Percentiles rank a stretch among this genome's conserved stretches.
phyloP scores from a whole-genome alignment of 2,797 vertebrate genomes.

The Aerospiza tachiro region DNA sequence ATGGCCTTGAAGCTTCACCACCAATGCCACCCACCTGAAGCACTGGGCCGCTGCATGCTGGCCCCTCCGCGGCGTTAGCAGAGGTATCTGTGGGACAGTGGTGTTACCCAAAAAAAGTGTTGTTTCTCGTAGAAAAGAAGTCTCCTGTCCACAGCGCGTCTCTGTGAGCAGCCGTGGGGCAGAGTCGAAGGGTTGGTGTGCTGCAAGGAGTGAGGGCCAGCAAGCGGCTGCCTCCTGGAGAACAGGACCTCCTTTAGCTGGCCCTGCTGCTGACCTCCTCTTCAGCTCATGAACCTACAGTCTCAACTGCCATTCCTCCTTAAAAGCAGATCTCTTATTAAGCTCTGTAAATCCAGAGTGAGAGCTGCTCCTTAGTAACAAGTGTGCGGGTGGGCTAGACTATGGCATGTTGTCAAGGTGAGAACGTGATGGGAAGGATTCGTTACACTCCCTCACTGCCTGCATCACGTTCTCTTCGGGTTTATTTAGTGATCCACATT shows the following conservation, averaged over 20 bases:
- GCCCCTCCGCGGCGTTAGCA: background rate
- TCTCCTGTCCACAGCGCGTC: background rate
- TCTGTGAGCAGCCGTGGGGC: background rate
- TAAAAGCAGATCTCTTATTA: background rate
- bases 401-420: background rate
- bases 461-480: fast-evolving
- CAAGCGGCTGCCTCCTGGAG: background rate
- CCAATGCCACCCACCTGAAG: background rate
- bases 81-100: background rate
- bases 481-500: background rate
- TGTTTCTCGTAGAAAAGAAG: background rate
- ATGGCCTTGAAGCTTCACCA: background rate
- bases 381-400: background rate
- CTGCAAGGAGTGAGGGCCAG: background rate
- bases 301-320: background rate
- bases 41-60: background rate
- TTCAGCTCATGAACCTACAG: background rate
- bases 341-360: background rate
- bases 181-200: background rate
- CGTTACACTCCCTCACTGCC: background rate
- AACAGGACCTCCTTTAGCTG: background rate
- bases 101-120: background rate
- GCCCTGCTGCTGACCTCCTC: background rate
- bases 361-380: background rate
- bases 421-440: background rate